A percentile compares a stretch with the other conserved stretches of the same genome.
phyloP scores from a whole-genome alignment of 1,140 invertebrate genomes.

The Drosophila auraria region DNA sequence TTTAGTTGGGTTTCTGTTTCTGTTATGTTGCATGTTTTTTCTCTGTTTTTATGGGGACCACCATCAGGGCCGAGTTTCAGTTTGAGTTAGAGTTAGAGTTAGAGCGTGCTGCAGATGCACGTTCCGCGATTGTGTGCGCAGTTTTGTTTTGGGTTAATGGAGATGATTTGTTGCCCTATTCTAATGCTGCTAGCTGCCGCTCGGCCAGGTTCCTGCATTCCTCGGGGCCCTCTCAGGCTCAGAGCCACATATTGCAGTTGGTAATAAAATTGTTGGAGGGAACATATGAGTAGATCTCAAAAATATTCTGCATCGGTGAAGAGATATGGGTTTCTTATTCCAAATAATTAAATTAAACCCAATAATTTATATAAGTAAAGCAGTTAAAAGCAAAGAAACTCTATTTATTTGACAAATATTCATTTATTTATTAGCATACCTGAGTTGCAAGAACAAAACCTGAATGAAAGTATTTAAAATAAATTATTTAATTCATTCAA shows the following conservation, averaged over 20 bases:
- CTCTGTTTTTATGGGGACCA: conserved; percentile 65
- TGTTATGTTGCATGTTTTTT: conserved; percentile 51
- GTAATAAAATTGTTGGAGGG: conserved; percentile 16
- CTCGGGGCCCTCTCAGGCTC: neutral
- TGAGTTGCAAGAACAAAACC: too few relatives aligned
- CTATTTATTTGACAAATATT: neutral
- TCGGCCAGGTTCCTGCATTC: neutral
- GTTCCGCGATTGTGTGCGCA: conserved; percentile 82
- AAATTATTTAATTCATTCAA: too few relatives aligned
- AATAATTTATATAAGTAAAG: too few relatives aligned
- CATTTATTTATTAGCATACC: neutral
- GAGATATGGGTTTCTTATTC: neutral
- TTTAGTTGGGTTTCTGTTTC: conserved; percentile 46
- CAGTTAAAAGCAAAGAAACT: too few relatives aligned
- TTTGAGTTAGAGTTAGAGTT: conserved; percentile 34
- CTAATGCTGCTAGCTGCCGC: conserved; percentile 55
- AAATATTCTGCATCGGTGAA: neutral
- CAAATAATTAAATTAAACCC: too few relatives aligned
- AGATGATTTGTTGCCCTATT: conserved; percentile 84
- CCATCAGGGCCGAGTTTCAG: conserved; percentile 68
- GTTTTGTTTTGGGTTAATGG: conserved; percentile 84
- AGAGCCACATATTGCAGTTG: neutral
- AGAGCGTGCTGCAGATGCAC: conserved; percentile 81
- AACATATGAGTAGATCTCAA: neutral
- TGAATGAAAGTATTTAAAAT: neutral